Evolutionary conservation across 2,888 invertebrate genomes (phyloP).

Genomic region (Furcula furcula): DNA sequence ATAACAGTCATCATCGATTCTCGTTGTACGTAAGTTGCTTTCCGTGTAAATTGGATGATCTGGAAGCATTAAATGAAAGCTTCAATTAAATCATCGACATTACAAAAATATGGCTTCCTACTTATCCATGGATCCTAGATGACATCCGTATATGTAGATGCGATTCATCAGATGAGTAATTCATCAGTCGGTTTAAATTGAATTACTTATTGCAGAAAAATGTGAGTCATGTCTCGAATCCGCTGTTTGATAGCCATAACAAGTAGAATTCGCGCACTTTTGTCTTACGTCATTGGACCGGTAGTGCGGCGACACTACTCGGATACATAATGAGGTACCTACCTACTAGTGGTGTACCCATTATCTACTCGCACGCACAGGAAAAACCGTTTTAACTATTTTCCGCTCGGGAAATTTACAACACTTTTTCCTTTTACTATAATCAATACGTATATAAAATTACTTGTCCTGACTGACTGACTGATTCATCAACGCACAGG

Average conservation of each 20-base stretch:
- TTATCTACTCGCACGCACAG: conserved; percentile 5
- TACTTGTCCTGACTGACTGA: too few species aligned
- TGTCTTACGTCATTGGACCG: conserved; percentile 58
- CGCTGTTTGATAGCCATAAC: conserved; percentile 38
- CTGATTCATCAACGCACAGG: too few species aligned
- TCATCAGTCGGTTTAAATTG: conserved; percentile 36
- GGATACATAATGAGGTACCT: conserved; percentile 25
- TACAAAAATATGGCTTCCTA: too few species aligned
- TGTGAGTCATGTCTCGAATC: conserved; percentile 56
- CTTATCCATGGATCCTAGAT: conserved; percentile 3
- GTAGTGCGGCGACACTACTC: conserved; percentile 32
- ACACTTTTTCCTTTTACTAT: too few species aligned
- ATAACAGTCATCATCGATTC: too few species aligned
- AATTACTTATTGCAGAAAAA: conserved; percentile 43
- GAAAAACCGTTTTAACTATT: conserved; percentile 21
- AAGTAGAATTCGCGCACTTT: conserved; percentile 73
- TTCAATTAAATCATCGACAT: too few species aligned
- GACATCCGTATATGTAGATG: conserved; percentile 10
- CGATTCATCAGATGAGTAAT: conserved; percentile 25
- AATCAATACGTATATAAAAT: too few species aligned
- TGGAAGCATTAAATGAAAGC: too few species aligned
- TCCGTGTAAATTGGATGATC: too few species aligned
- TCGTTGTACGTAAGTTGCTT: too few species aligned
- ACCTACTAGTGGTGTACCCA: conserved; percentile 2
- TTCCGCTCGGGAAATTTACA: conserved; percentile 9